A percentile compares a stretch with the other conserved stretches of the same genome.
phyloP scores from a whole-genome alignment of 2,797 vertebrate species.

The Scomberomorus guttatus region DNA sequence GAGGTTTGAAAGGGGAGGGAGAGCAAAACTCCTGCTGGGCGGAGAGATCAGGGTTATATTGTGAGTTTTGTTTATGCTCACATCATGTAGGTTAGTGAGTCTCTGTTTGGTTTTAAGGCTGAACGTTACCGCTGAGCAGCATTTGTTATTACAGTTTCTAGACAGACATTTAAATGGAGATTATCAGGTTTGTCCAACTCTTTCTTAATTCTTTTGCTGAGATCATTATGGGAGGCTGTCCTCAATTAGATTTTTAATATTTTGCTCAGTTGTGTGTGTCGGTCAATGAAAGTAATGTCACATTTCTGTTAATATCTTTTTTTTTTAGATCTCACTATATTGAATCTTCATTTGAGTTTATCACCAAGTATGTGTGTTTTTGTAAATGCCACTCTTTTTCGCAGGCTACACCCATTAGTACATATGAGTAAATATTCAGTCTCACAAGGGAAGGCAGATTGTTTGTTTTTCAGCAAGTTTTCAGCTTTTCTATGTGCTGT shows the following conservation, averaged over 20 bases:
- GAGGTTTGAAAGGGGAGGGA: conserved; percentile 55
- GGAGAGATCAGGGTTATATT: conserved; percentile 69
- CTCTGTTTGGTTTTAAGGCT: conserved; percentile 43
- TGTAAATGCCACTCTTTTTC: neutral
- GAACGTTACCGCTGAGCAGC: conserved; percentile 32
- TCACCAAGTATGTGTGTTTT: conserved; percentile 13
- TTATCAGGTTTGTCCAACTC: conserved; percentile 62
- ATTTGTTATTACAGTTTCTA: conserved; percentile 18
- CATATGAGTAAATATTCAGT: conserved; percentile 41
- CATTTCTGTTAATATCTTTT: neutral
- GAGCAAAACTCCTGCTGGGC: conserved; percentile 66
- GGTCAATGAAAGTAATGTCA: conserved; percentile 2
- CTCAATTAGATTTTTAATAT: neutral
- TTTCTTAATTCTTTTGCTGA: conserved; percentile 18
- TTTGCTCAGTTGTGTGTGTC: neutral
- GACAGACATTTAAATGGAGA: conserved; percentile 55
- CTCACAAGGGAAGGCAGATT: conserved; percentile 34
- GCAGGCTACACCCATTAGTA: conserved; percentile 26
- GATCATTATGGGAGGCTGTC: neutral
- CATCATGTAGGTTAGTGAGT: conserved; percentile 58
- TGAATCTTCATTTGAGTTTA: conserved; percentile 26
- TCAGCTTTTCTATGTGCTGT: conserved; percentile 67
- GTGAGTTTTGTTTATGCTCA: conserved; percentile 71
- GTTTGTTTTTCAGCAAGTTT: conserved; percentile 66
- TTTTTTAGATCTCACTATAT: neutral